These are phyloP conservation scores for Enteromius viviparus DNA, from an alignment of 2,797 vertebrate genomes.

Conservation along the genomic window DNA sequence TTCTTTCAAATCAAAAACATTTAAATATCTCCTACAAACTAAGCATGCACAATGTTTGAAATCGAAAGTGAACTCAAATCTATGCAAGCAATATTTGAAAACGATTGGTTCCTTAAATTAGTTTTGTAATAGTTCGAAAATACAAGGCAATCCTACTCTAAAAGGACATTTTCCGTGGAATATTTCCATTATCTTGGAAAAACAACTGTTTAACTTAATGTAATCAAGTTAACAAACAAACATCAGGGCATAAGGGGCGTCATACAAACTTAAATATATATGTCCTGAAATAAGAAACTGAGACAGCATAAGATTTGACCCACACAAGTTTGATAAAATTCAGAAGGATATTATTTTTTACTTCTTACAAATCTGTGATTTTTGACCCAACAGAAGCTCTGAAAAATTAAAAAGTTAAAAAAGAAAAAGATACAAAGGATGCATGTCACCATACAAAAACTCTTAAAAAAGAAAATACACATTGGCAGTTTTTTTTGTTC, in stretches of 20 bases:
- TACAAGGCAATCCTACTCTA: conserved; percentile 24
- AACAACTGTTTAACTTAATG: conserved; percentile 22
- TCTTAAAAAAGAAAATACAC: conserved; percentile 65
- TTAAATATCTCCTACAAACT: conserved; percentile 61
- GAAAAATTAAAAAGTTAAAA: conserved; percentile 74
- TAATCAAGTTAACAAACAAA: conserved; percentile 25
- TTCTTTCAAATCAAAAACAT: conserved; percentile 62
- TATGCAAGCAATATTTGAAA: conserved; percentile 38
- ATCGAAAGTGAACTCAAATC: conserved; percentile 34
- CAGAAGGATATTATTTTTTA: conserved; percentile 68
- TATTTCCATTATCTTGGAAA: conserved; percentile 22
- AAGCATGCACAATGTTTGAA: conserved; percentile 63
- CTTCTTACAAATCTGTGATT: conserved; percentile 75
- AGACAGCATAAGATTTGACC: conserved; percentile 61
- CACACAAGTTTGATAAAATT: conserved; percentile 81
- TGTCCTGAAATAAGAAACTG: conserved; percentile 38
- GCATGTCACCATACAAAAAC: conserved; percentile 69
- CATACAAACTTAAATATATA: conserved; percentile 49
- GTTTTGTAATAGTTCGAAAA: conserved; percentile 14
- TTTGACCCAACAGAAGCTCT: conserved; percentile 69
- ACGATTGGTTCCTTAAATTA: conserved; percentile 25
- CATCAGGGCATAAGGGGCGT: conserved; percentile 2
- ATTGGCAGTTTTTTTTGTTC: conserved; percentile 69
- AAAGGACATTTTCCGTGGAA: conserved; percentile 11
- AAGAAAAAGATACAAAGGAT: conserved; percentile 70